Percentiles rank a stretch among this genome's conserved stretches.
Conservation (phyloP, 1,140 invertebrate genomes). For the Drosophila insularis region DNA sequence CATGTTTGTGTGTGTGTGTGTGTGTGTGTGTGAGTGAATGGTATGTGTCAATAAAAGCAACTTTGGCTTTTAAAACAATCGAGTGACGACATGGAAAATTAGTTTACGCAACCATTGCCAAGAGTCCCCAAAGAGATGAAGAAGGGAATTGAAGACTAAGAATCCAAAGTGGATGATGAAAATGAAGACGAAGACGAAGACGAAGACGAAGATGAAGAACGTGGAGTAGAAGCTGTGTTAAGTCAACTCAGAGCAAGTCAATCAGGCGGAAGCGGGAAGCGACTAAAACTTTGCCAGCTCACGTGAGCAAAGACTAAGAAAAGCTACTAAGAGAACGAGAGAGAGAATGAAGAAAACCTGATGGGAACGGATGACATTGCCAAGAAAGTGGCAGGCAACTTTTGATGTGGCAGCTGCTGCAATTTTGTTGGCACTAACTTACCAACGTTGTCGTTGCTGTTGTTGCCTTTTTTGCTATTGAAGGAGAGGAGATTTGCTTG, state of each 20-base stretch:
- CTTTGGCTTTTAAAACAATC: constrained; percentile 79
- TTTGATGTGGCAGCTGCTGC: constrained; percentile 75
- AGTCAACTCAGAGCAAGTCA: constrained; percentile 79
- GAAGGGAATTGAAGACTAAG: neutral
- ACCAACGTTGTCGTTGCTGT: constrained; percentile 21
- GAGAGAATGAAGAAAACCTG: neutral
- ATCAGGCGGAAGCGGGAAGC: constrained; percentile 70
- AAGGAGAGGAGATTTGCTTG: constrained; percentile 76
- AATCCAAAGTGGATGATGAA: neutral
- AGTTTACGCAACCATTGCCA: constrained; percentile 76
- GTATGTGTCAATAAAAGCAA: constrained; percentile 54
- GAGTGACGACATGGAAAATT: constrained; percentile 80
- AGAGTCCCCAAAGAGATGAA: constrained; percentile 34
- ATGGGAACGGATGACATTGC: constrained; percentile 43
- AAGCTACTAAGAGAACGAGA: neutral
- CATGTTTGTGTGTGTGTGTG: constrained; percentile 22
- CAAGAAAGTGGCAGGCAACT: constrained; percentile 74
- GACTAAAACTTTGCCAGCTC: constrained; percentile 72
- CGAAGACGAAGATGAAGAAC: constrained; percentile 30
- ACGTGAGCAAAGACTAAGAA: constrained; percentile 34
- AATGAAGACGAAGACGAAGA: constrained; percentile 32
- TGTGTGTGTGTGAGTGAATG: constrained; percentile 26
- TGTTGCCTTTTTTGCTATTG: constrained; percentile 30
- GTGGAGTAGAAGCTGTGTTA: constrained; percentile 59
- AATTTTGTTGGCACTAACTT: constrained; percentile 75